A percentile compares a stretch with the other conserved stretches of the same genome.
Conservation (phyloP, 2,888 invertebrate species). For the Lottia scabra region DNA sequence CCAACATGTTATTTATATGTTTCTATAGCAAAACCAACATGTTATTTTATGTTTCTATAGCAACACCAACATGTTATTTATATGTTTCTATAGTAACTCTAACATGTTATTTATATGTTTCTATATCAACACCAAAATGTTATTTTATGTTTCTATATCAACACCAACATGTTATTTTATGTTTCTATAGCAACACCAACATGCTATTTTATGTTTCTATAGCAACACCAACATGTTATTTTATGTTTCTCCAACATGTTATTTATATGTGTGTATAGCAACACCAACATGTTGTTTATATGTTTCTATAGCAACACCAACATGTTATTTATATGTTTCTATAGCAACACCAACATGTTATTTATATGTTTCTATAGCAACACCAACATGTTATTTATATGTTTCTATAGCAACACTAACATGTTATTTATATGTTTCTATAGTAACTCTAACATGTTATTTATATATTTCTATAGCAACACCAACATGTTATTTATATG, state of each 20-base stretch:
- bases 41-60: slow-evolving; percentile 39
- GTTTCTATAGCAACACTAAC: slow-evolving; percentile 43
- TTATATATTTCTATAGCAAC: slow-evolving; percentile 35
- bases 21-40: slow-evolving; percentile 47
- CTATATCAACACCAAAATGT: slow-evolving; percentile 51
- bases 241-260: no score
- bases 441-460: slow-evolving; percentile 51
- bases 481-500: slow-evolving; percentile 39
- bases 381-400: slow-evolving; percentile 41
- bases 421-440: slow-evolving; percentile 34
- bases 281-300: slow-evolving; percentile 41
- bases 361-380: slow-evolving; percentile 33
- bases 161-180: slow-evolving; percentile 42
- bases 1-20: slow-evolving; percentile 39
- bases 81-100: slow-evolving; percentile 38
- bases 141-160: slow-evolving; percentile 35
- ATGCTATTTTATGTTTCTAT: slow-evolving; percentile 35
- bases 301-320: slow-evolving; percentile 41
- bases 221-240: slow-evolving; percentile 52
- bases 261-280: slow-evolving; percentile 34
- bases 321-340: slow-evolving; percentile 37
- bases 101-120: slow-evolving; percentile 37
- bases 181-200: slow-evolving; percentile 43
- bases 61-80: slow-evolving; percentile 44
- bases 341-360: slow-evolving; percentile 52